These are phyloP conservation scores for Colletes gigas DNA, from an alignment of 1,140 invertebrate species.

Conservation along the genomic window DNA sequence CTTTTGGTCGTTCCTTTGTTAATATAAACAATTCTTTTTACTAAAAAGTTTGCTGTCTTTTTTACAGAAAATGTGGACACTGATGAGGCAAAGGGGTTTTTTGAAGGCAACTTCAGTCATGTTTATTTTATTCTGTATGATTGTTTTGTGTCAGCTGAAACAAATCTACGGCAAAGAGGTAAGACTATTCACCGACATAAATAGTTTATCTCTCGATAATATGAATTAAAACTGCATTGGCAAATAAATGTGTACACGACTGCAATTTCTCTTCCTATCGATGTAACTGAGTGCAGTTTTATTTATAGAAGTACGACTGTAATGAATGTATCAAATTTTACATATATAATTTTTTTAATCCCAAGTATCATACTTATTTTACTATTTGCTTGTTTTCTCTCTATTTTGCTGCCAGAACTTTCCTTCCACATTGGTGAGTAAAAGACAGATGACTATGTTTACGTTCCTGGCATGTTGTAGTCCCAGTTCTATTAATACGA, in stretches of 20 bases:
- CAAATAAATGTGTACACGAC: conserved; percentile 13
- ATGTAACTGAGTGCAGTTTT: conserved; percentile 27
- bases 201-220: background rate
- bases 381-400: conserved; percentile 76
- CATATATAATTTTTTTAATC: conserved; percentile 40
- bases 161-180: conserved; percentile 95
- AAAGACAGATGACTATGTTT: conserved; percentile 42
- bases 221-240: conserved; percentile 26
- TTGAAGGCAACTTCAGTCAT: conserved; percentile 96
- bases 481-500: conserved; percentile 29
- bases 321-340: conserved; percentile 39
- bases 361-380: conserved; percentile 66
- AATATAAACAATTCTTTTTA: conserved; percentile 19
- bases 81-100: conserved; percentile 94
- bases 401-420: conserved; percentile 83
- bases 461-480: conserved; percentile 34
- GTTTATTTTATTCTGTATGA: conserved; percentile 98
- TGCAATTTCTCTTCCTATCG: conserved; percentile 14
- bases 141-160: conserved; percentile 94
- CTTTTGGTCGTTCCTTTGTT: background rate
- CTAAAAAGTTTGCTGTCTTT: conserved; percentile 35
- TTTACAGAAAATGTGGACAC: conserved; percentile 93
- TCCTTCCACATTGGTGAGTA: conserved; percentile 86
- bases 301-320: conserved; percentile 19
- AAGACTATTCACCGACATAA: conserved; percentile 64